A percentile compares a stretch with the other conserved stretches of the same genome.
Conservation (phyloP, 2,113 vertebrate species). For the Saguinus midas region DNA sequence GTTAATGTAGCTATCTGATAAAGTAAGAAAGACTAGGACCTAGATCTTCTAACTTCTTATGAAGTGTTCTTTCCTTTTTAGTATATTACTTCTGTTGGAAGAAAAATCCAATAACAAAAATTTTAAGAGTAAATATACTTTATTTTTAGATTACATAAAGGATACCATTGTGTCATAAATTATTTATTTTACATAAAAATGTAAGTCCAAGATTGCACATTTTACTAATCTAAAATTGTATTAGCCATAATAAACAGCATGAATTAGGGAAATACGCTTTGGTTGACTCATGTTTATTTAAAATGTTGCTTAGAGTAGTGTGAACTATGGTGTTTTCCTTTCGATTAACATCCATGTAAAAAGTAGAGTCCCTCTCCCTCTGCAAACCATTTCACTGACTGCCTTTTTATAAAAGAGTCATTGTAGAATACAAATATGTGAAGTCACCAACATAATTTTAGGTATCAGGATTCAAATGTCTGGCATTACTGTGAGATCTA, state of each 20-base stretch:
- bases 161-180: not conserved
- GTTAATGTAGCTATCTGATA: not conserved
- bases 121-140: not conserved
- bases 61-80: not conserved
- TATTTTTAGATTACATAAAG: not conserved
- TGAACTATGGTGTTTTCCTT: not conserved
- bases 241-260: not conserved
- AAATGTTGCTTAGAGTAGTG: not conserved
- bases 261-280: not conserved
- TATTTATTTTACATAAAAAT: constrained; percentile 18
- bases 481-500: not conserved
- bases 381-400: not conserved
- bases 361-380: not conserved
- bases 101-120: not conserved
- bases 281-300: not conserved
- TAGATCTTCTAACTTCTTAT: not conserved
- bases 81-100: not conserved
- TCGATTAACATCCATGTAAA: not conserved
- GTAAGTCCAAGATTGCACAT: not conserved
- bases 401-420: not conserved
- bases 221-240: not conserved
- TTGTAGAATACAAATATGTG: not conserved
- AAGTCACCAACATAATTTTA: not conserved
- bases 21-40: not conserved
- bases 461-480: not conserved